These are phyloP conservation scores for Chrysaora quinquecirrha DNA, from an alignment of 30 jellyfish, hydroid and myxozoan species.

Conservation along the genomic window DNA sequence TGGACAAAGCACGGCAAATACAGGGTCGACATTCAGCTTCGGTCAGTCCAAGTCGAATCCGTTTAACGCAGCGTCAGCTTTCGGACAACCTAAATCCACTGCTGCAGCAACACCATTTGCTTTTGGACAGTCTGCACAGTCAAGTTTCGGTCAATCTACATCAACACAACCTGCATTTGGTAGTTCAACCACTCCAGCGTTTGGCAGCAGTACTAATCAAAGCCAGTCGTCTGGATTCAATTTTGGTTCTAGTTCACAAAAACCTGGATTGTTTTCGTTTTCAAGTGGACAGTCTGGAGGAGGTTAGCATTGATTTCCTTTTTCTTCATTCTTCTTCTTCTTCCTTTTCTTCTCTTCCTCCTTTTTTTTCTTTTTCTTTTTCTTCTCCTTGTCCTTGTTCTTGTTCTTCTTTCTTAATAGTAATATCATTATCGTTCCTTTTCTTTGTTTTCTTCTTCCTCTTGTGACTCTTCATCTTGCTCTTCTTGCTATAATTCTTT, in stretches of 20 bases:
- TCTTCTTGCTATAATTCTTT: background rate
- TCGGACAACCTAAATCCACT: background rate
- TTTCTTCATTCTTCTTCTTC: background rate
- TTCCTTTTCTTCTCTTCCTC: no score
- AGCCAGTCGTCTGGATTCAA: conserved; percentile 49
- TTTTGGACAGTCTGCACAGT: conserved; percentile 20
- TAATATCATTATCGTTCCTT: no score
- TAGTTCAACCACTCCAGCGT: conserved; percentile 17
- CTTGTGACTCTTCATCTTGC: background rate
- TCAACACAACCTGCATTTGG: conserved; percentile 24
- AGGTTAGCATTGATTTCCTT: background rate
- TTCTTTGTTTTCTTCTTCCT: background rate
- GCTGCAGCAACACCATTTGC: background rate
- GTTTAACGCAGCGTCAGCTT: background rate
- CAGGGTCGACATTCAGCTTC: background rate
- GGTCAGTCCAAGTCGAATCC: conserved; percentile 14
- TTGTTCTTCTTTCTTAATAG: no score
- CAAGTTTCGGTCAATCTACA: background rate
- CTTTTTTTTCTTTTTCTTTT: background rate
- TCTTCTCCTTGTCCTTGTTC: no score
- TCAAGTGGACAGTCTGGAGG: conserved; percentile 42
- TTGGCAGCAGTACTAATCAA: conserved; percentile 7
- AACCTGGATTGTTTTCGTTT: conserved; percentile 46
- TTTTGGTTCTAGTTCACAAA: conserved; percentile 33
- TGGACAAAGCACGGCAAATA: background rate